phyloP scores from a whole-genome alignment of 2,888 invertebrate genomes.

The Asteroscopus sphinx region DNA sequence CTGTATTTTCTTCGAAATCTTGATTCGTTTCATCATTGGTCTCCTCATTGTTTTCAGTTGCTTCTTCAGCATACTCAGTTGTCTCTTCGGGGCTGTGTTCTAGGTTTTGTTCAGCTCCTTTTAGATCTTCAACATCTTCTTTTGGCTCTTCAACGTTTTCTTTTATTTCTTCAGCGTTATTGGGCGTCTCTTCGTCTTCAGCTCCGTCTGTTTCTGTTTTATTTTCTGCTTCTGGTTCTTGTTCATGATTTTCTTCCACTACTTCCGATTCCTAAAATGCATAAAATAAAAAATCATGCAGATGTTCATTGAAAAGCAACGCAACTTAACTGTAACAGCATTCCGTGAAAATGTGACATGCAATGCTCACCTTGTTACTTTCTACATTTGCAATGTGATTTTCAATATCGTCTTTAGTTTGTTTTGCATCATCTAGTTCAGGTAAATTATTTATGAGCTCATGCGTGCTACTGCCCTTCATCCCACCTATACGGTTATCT shows the following conservation, averaged over 20 bases:
- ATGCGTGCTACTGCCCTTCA: conserved; percentile 85
- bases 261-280: conserved; percentile 79
- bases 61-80: conserved; percentile 27
- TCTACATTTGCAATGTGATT: conserved; percentile 61
- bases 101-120: neutral
- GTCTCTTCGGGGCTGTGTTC: conserved; percentile 6
- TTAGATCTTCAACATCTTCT: conserved; percentile 46
- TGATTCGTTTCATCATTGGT: conserved; percentile 24
- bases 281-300: conserved; percentile 83
- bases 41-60: conserved; percentile 44
- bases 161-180: conserved; percentile 21
- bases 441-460: conserved; percentile 83
- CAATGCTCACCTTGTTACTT: conserved; percentile 76
- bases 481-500: conserved; percentile 69
- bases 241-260: conserved; percentile 48
- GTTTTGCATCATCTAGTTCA: conserved; percentile 78
- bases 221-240: conserved; percentile 38
- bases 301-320: conserved; percentile 81
- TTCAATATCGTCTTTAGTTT: conserved; percentile 49
- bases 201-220: conserved; percentile 33
- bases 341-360: conserved; percentile 71
- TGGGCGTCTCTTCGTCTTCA: conserved; percentile 32
- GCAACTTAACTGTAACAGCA: conserved; percentile 79
- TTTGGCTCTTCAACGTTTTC: conserved; percentile 40
- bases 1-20: conserved; percentile 22